Conservation (phyloP, 2,113 vertebrate genomes). For the Cheilinus undulatus region DNA sequence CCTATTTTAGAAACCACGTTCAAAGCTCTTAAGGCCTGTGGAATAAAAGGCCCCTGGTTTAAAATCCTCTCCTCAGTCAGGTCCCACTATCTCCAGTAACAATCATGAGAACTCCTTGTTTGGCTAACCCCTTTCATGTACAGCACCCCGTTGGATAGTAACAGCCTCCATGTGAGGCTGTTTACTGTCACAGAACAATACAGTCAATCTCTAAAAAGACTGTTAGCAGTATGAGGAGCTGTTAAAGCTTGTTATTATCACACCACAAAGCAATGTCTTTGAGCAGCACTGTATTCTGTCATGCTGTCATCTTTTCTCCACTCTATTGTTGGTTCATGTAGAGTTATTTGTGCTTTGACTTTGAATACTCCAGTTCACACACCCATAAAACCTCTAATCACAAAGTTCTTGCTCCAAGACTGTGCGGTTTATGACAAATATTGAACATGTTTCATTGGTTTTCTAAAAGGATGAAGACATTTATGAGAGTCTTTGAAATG, state of each 20-base stretch:
- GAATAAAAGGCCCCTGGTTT: slow-evolving; percentile 50
- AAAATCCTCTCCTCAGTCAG: slow-evolving; percentile 43
- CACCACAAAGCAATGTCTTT: slow-evolving; percentile 41
- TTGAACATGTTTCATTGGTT: slow-evolving; percentile 24
- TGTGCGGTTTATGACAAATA: slow-evolving; percentile 29
- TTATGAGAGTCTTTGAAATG: slow-evolving; percentile 6
- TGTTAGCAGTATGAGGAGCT: slow-evolving; percentile 36
- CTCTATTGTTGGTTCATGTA: slow-evolving; percentile 37
- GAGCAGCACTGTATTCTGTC: slow-evolving; percentile 30
- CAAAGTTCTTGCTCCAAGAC: not conserved
- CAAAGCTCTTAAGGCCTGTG: slow-evolving; percentile 56
- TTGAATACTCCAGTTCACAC: slow-evolving; percentile 48
- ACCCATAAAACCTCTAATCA: slow-evolving; percentile 42
- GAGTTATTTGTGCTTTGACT: slow-evolving; percentile 36
- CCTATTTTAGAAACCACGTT: slow-evolving; percentile 52
- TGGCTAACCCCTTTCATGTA: slow-evolving; percentile 42
- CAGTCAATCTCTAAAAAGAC: slow-evolving; percentile 32
- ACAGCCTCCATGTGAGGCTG: slow-evolving; percentile 25
- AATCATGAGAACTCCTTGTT: slow-evolving; percentile 65
- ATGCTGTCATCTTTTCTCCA: slow-evolving; percentile 53
- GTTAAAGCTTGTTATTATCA: slow-evolving; percentile 60
- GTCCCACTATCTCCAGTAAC: slow-evolving; percentile 51
- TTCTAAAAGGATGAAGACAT: slow-evolving; percentile 13
- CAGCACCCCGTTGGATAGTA: slow-evolving; percentile 6
- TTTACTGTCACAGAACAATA: slow-evolving; percentile 52